Percentiles rank a stretch among this genome's conserved stretches.
Evolutionary conservation across 2,888 invertebrate species (phyloP).

Genomic region (Drosophila falleni): DNA sequence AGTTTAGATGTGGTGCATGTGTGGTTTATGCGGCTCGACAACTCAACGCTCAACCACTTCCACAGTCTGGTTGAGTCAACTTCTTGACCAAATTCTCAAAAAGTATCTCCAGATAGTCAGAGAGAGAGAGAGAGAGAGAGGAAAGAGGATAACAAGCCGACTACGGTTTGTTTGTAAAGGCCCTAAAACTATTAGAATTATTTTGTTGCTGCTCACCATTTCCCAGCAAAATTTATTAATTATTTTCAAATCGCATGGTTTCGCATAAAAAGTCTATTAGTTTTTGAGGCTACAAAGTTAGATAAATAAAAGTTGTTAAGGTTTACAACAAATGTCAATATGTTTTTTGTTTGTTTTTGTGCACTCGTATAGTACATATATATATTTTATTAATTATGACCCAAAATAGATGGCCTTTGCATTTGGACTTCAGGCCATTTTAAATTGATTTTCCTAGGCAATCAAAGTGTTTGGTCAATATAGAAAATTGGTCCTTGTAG

Average conservation of each 20-base stretch:
- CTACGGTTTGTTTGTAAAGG: conserved; percentile 51
- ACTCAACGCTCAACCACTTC: conserved; percentile 16
- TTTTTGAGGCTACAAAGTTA: conserved; percentile 24
- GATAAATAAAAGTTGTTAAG: conserved; percentile 18
- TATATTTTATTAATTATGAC: conserved; percentile 19
- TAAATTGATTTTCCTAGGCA: conserved; percentile 16
- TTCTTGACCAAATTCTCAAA: conserved; percentile 58
- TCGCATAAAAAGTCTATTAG: conserved; percentile 55
- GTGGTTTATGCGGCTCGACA: conserved; percentile 41
- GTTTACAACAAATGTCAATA: neutral
- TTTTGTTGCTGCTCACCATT: conserved; percentile 43
- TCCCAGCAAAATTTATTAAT: conserved; percentile 65
- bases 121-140: neutral
- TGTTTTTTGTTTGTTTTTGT: conserved; percentile 18
- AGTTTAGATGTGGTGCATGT: conserved; percentile 42
- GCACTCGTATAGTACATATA: conserved; percentile 13
- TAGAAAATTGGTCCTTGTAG: neutral
- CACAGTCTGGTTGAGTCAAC: conserved; percentile 37
- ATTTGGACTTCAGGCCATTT: conserved; percentile 8
- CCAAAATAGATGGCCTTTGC: conserved; percentile 2
- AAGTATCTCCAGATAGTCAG: conserved; percentile 23
- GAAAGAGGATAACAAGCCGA: neutral
- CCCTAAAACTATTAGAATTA: conserved; percentile 40
- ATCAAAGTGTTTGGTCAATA: conserved; percentile 9
- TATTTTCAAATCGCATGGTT: conserved; percentile 60